Base-by-base conservation (phyloP, 2,797 vertebrate genomes). In the Enteromius mattozi region DNA sequence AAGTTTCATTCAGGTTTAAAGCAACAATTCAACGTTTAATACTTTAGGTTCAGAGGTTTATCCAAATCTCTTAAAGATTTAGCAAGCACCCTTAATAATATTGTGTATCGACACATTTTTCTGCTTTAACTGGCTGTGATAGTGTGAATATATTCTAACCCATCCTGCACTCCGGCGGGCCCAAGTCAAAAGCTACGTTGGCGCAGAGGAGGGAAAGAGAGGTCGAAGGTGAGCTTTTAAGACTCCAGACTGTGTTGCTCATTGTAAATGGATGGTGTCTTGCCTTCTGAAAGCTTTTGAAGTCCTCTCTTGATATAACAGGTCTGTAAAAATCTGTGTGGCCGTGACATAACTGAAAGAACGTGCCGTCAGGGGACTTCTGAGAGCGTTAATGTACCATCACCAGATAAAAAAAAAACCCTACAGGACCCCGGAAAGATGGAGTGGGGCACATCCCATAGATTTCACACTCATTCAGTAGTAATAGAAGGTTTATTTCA, bases 341-440 rank as follows among this genome's bases (percentile, higher is more conserved):
- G 79, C 66, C 27, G 4, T 86, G 71, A 86, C 79, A 82, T 74
- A 70, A 83, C 68, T 77, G 56, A 85, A 85, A 65, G 85, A 87
- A 82, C 59, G 21, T 83, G 71, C 84, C 47, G 16, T 33, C 81
- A 84, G 70, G 84, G 72, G 86, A 54, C 45, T 65, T 83, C 82
- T 77, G 85, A 68, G 82, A 74, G 70, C 17, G 65, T 82, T 89
- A 89, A 89, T 89, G 88, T 80, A 84, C 76, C 81, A 81, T 77
- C 45, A 51, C 81, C 54, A 70, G 68, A 87, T 81, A 56, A 21
- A 86, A 76, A 86, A 76, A 81, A 82, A 80, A 33, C 33, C 54
- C 59, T 10, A 75, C 56, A 68, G 61, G 14, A 56, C 86, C 61
- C 69, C 5, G 3, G 72, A 79, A 83, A 84, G 51, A n/a, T 19